These are phyloP conservation scores for Xanthorhoe designata DNA, from an alignment of 2,888 invertebrate species.

Conservation along the genomic window DNA sequence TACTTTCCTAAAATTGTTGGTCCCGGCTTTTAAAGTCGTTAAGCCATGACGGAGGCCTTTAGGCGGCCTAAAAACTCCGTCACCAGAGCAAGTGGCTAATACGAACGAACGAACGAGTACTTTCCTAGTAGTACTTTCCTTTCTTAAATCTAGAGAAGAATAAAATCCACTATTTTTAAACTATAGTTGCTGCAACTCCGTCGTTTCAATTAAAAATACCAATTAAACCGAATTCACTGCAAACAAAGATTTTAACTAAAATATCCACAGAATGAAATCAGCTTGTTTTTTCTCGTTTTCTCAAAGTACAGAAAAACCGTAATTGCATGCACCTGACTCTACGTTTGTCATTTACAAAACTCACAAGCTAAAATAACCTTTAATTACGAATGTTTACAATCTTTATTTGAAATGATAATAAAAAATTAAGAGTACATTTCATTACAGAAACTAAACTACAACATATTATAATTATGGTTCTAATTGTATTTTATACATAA, in stretches of 20 bases:
- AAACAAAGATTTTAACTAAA: conserved; percentile 35
- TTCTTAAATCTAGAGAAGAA: neutral
- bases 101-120: too few species aligned
- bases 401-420: conserved; percentile 1
- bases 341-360: neutral
- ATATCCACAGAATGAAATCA: conserved; percentile 37
- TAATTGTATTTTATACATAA: too few species aligned
- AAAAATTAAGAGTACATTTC: too few species aligned
- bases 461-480: too few species aligned
- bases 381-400: neutral
- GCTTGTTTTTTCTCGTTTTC: conserved; percentile 33
- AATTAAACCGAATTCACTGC: conserved; percentile 13
- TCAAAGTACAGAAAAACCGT: conserved; percentile 19
- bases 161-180: neutral
- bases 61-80: too few species aligned
- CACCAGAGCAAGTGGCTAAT: too few species aligned
- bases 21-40: too few species aligned
- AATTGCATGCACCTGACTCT: conserved; percentile 32
- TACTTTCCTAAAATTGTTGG: too few species aligned
- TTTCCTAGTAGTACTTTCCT: neutral
- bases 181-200: neutral
- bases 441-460: too few species aligned
- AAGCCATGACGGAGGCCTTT: conserved; percentile 4
- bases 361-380: conserved; percentile 10
- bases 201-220: conserved; percentile 13